These are phyloP conservation scores for Drosophila mimica DNA, from an alignment of 2,888 invertebrate genomes.

Conservation along the genomic window DNA sequence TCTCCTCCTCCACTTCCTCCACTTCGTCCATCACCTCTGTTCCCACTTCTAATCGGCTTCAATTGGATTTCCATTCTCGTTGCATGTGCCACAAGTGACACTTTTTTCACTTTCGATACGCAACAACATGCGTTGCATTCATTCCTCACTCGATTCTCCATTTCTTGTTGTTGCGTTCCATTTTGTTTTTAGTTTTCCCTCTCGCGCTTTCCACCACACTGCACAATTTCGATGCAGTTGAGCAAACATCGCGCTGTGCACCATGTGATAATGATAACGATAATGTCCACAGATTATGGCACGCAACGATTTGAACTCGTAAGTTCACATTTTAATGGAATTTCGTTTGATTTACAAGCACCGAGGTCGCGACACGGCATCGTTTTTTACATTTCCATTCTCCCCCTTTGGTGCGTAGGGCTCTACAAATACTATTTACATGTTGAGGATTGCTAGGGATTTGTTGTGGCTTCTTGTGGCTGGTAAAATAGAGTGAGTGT, in stretches of 20 bases:
- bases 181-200: constrained; percentile 23
- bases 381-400: constrained; percentile 45
- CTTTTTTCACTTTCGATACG: constrained; percentile 74
- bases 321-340: constrained; percentile 80
- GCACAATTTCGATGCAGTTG: constrained; percentile 61
- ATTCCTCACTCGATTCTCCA: constrained; percentile 17
- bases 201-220: constrained; percentile 43
- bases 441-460: constrained; percentile 12
- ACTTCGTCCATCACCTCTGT: not conserved
- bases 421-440: constrained; percentile 1
- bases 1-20: constrained; percentile 50
- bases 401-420: constrained; percentile 24
- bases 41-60: constrained; percentile 74
- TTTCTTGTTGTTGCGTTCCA: constrained; percentile 25
- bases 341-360: constrained; percentile 76
- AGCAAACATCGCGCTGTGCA: constrained; percentile 44
- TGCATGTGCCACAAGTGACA: constrained; percentile 54
- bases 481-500: constrained; percentile 4
- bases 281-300: constrained; percentile 74
- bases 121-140: constrained; percentile 49
- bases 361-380: constrained; percentile 69
- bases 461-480: constrained; percentile 33
- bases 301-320: constrained; percentile 78
- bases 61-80: constrained; percentile 66
- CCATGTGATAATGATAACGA: constrained; percentile 67